These are phyloP conservation scores for Andrena bicolor DNA, from an alignment of 2,888 invertebrate genomes.

Conservation along the genomic window DNA sequence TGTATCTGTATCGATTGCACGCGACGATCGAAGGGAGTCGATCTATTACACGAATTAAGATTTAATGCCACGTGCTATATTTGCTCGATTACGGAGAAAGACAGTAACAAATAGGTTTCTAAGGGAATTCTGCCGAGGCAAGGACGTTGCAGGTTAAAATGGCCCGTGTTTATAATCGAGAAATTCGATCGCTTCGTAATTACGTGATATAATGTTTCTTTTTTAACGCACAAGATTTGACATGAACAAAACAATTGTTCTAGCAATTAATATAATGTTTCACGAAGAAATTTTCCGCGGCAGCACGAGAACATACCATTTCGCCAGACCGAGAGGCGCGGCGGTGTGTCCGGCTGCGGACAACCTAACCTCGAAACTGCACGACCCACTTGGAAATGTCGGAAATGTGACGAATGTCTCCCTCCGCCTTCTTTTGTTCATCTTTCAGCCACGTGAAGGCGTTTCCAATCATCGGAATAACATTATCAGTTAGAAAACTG, in stretches of 20 bases:
- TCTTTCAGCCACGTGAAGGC: too few species aligned
- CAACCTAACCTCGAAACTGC: conserved; percentile 4
- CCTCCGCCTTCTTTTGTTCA: too few species aligned
- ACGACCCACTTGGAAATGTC: conserved; percentile 45
- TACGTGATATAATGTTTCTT: neutral
- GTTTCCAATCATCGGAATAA: too few species aligned
- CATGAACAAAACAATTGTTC: neutral
- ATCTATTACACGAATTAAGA: neutral
- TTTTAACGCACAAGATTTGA: neutral
- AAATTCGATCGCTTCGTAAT: neutral
- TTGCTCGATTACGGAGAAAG: neutral
- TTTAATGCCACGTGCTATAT: neutral
- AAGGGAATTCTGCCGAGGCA: neutral
- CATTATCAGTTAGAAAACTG: too few species aligned
- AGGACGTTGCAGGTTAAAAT: conserved; percentile 9
- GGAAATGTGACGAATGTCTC: neutral
- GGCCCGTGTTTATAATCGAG: neutral
- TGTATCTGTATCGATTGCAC: neutral
- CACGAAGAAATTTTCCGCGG: conserved; percentile 12
- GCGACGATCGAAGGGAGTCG: neutral
- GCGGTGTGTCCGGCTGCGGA: neutral
- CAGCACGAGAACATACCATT: neutral
- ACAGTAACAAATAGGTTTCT: neutral
- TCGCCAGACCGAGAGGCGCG: neutral
- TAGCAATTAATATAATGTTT: neutral